Evolutionary conservation across 2,797 vertebrate species (phyloP), one percentile per base, ranked within the genome.

Genomic region (Pangasius sanitwongsei): DNA sequence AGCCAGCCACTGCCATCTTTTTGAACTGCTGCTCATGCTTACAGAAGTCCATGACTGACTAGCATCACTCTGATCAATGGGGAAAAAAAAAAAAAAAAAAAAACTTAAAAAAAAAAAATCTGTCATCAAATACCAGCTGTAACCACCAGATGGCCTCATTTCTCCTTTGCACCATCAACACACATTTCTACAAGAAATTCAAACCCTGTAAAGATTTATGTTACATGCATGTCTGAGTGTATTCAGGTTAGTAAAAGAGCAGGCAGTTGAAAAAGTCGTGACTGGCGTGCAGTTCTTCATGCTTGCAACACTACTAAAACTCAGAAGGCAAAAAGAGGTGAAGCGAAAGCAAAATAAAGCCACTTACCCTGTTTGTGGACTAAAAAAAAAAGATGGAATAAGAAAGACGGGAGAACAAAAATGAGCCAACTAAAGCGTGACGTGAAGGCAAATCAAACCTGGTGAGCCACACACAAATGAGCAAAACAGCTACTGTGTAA

Each of bases 301-400:
- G 87, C 84, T 72, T 84, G 65, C 44, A 44, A 83, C 75, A 75
- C 82, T 63, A 50, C 37, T 63, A 48, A 90, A 77, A 89, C 77
- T 86, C 72, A 70, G 74, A 50, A 31, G 88, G 65, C 84, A 91
- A 89, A 85, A 92, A 87, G 86, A 90, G 87, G 83, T 85, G 93
- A 94, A 93, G 93, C 91, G 92, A 91, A 92, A 94, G 89, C 92
- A 94, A 95, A 88, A 87, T 90, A 94, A 87, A 93, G 93, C 89
- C 70, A 98, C 97, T 98, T 97, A 97, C 97, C 97, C 97, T 57
- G 97, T 97, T 96, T 96, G 97, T 95, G 96, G 95, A 96, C 97
- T 97, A 97, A 89, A 59, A 59, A 20, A 23, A 23, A 89, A 91
- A 44, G 89, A 94, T 94, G 95, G 95, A 94, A 95, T 95, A 94